Evolutionary conservation across 2,888 invertebrate species (phyloP), one percentile per base, ranked within the genome.

Genomic region (Harpalus rufipes): DNA sequence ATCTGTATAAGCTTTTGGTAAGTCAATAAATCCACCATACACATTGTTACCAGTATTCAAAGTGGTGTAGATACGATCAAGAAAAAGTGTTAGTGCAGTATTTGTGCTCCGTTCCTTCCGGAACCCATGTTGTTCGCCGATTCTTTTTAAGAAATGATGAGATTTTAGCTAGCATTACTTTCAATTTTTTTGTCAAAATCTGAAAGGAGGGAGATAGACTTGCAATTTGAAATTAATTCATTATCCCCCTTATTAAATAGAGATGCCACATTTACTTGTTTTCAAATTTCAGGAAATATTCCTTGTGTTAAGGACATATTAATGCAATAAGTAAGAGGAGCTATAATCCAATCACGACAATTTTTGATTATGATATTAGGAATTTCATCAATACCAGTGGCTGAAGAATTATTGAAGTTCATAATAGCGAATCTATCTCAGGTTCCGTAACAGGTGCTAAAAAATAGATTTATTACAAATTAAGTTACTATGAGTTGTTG

Each of bases 351-450:
- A 1, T 44, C 44, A 44, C 7, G 44, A 44, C 44, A 44, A 44
- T 44, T 44, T 44, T 44, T 44, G 44, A 44, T 44, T 44, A 44
- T 4, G 44, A 3, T 44, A 44, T 44, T 44, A 44, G 44, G 44
- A 44, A 44, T 44, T 10, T 44, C 44, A 44, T 44, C 44, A 4
- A 44, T 44, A n/a, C 58, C 58, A 58, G n/a, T 58, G 16, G 4
- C 58, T 58, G 58, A 58, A 58, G 2, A 58, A 58, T 58, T 58
- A 58, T 58, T 58, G n/a, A 12, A 58, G 16, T 2, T 58, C 58
- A 58, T 58, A 58, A 58, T 58, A 14, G 58, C 58, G 58, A 58
- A 58, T n/a, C 7, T 58, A 58, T 58, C 14, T 58, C 58, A 58
- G 8, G 16, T 58, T 58, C 58, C 8, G 14, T 58, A 58, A 58